A percentile compares a stretch with the other conserved stretches of the same genome.
phyloP scores from a whole-genome alignment of 2,797 vertebrate genomes.

The Periparus ater region DNA sequence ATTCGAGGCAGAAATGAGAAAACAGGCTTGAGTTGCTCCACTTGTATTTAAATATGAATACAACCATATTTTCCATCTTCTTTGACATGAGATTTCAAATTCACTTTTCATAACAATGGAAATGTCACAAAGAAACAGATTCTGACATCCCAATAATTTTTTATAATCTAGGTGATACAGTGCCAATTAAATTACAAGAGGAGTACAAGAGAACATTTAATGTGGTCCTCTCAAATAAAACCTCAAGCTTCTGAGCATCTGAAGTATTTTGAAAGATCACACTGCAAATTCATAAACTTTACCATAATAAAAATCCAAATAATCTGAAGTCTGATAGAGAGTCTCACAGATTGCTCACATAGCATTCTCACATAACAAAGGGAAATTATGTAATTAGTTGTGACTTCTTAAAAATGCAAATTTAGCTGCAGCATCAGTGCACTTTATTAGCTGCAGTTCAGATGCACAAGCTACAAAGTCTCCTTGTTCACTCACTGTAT shows the following conservation, averaged over 20 bases:
- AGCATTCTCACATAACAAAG: background rate
- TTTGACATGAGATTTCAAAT: background rate
- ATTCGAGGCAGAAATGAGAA: background rate
- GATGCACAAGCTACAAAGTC: background rate
- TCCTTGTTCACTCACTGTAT: background rate
- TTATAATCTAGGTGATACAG: background rate
- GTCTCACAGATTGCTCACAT: background rate
- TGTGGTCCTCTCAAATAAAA: background rate
- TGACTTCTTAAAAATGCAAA: slow-evolving; percentile 18
- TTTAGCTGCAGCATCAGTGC: background rate
- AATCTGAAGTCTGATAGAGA: background rate
- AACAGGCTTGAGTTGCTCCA: background rate
- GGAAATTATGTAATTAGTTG: background rate
- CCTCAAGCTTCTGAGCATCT: background rate
- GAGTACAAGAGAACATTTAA: background rate
- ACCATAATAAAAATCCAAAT: background rate
- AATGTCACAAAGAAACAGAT: background rate
- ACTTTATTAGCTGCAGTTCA: slow-evolving; percentile 25
- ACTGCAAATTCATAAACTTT: background rate
- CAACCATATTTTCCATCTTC: background rate
- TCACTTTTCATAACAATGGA: background rate
- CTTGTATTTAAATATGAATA: background rate
- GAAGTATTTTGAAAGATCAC: background rate
- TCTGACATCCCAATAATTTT: background rate
- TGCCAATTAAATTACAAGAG: background rate